Conservation (phyloP, 2,888 invertebrate genomes). For the Apomyelois bistriatella region DNA sequence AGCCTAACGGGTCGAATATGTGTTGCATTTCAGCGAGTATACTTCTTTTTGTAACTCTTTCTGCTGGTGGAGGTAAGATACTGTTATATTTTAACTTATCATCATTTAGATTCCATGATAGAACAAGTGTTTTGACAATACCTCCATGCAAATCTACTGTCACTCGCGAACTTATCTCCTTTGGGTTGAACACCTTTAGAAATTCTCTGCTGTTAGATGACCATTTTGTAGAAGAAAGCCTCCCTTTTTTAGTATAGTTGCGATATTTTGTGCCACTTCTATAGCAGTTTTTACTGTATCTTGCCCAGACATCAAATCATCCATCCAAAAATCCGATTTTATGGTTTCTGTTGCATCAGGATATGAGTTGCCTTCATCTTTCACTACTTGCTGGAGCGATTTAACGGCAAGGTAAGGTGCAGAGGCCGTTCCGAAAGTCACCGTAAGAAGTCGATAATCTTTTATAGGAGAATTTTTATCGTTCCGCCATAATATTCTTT, state of each 20-base stretch:
- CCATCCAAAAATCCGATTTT: slow-evolving; percentile 22
- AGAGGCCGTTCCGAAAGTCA: slow-evolving; percentile 26
- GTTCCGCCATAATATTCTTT: slow-evolving; percentile 19
- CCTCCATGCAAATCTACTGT: not conserved
- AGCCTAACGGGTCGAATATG: slow-evolving; percentile 26
- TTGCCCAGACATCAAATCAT: slow-evolving; percentile 20
- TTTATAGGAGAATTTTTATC: slow-evolving; percentile 17
- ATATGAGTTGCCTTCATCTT: slow-evolving; percentile 17
- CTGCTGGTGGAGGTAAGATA: slow-evolving; percentile 10
- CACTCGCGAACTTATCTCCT: not conserved
- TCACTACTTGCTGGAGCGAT: slow-evolving; percentile 18
- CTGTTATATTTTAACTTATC: slow-evolving; percentile 22
- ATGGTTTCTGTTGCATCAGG: slow-evolving; percentile 16
- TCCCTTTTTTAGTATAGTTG: slow-evolving; percentile 15
- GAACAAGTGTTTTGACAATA: not conserved
- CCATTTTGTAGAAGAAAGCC: slow-evolving; percentile 25
- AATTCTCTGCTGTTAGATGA: slow-evolving; percentile 21
- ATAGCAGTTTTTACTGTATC: slow-evolving; percentile 18
- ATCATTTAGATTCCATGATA: slow-evolving; percentile 20
- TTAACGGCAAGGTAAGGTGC: slow-evolving; percentile 26
- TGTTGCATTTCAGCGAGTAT: slow-evolving; percentile 24
- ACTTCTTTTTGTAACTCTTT: slow-evolving; percentile 25
- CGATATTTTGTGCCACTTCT: slow-evolving; percentile 11
- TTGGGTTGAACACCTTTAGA: slow-evolving; percentile 7
- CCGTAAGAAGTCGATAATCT: slow-evolving; percentile 19